phyloP scores from a whole-genome alignment of 1,140 invertebrate species.

The Polyergus mexicanus region DNA sequence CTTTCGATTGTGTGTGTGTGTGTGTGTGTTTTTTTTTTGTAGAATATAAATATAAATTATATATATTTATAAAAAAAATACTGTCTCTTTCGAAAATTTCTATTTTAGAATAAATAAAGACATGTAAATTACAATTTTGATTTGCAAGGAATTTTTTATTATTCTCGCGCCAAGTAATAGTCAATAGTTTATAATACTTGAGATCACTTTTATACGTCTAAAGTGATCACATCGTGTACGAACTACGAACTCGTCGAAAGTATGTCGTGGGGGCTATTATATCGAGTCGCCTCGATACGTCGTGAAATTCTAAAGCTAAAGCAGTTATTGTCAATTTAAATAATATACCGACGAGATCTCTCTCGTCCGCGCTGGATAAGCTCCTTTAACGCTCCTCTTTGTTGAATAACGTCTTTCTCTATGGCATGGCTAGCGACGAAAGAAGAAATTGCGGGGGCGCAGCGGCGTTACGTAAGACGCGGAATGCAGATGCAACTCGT shows the following conservation, averaged over 20 bases:
- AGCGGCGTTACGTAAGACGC: constrained; percentile 25
- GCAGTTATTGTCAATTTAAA: constrained; percentile 39
- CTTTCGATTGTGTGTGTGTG: neutral
- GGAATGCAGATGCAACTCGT: constrained; percentile 46
- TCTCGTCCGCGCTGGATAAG: constrained; percentile 21
- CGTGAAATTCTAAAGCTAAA: neutral
- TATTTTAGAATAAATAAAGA: neutral
- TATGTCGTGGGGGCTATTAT: constrained; percentile 18
- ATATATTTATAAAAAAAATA: neutral
- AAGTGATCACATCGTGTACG: neutral
- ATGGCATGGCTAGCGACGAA: neutral
- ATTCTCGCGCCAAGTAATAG: neutral
- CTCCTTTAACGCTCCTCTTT: constrained; percentile 15
- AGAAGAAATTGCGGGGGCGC: constrained; percentile 49
- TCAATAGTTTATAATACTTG: neutral
- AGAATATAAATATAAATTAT: neutral
- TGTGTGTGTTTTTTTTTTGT: neutral
- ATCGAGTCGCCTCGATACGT: constrained; percentile 1
- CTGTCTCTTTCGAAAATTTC: neutral
- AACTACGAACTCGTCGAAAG: constrained; percentile 20
- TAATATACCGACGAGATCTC: constrained; percentile 13
- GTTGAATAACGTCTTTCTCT: constrained; percentile 10
- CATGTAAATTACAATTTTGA: neutral
- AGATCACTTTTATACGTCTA: neutral
- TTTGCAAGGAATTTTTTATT: neutral